These are phyloP conservation scores for Amblyjoppa proteus DNA, from an alignment of 2,888 invertebrate species.

Conservation along the genomic window DNA sequence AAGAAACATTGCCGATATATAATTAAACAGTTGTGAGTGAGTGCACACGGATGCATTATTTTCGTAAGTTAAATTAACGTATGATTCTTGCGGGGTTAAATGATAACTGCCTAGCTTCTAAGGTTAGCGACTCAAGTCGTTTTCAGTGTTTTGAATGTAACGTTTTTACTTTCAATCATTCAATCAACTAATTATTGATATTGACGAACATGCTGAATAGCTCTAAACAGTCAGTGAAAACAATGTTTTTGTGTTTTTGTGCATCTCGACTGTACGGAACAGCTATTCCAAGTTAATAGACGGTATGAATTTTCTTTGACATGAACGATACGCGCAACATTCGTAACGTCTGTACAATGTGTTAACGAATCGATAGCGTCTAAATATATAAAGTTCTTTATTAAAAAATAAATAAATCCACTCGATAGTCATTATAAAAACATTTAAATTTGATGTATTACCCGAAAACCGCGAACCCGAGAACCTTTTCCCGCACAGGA, in stretches of 20 bases:
- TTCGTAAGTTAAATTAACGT: constrained; percentile 41
- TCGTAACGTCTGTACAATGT: constrained; percentile 41
- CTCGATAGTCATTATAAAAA: constrained; percentile 42
- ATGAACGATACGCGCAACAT: constrained; percentile 13
- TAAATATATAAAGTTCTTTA: constrained; percentile 48
- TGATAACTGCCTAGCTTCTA: constrained; percentile 20
- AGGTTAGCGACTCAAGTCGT: constrained; percentile 3
- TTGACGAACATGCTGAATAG: constrained; percentile 2
- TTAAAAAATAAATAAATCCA: constrained; percentile 41
- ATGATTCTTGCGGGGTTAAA: constrained; percentile 42
- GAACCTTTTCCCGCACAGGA: not conserved
- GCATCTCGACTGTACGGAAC: not conserved
- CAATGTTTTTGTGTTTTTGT: constrained; percentile 1
- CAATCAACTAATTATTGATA: constrained; percentile 5
- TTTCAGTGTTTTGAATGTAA: not conserved
- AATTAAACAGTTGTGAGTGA: constrained; percentile 38
- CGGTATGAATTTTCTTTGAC: constrained; percentile 13
- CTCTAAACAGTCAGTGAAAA: not conserved
- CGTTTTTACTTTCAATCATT: constrained; percentile 19
- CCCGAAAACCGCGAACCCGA: not conserved
- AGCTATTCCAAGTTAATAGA: constrained; percentile 4
- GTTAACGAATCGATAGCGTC: constrained; percentile 22
- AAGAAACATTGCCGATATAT: constrained; percentile 14
- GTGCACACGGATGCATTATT: constrained; percentile 39
- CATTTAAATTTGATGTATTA: constrained; percentile 19